phyloP scores from a whole-genome alignment of 1,140 invertebrate genomes.

The Grapholita molesta region DNA sequence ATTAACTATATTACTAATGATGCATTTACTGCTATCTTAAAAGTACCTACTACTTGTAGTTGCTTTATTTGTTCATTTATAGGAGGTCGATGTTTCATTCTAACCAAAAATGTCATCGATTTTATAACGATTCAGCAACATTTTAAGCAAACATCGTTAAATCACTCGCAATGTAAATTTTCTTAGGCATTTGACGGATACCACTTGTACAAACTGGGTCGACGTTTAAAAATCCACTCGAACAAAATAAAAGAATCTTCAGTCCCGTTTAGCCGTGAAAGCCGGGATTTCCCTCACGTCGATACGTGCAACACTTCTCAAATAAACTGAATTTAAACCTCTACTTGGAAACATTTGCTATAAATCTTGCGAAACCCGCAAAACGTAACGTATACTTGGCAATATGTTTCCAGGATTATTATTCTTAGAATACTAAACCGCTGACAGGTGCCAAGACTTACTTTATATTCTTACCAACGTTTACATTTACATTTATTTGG shows the following conservation, averaged over 20 bases:
- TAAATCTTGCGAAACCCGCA: background rate
- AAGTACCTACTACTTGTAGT: background rate
- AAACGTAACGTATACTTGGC: background rate
- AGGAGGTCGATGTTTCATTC: too few relatives aligned
- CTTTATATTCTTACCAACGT: background rate
- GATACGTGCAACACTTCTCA: background rate
- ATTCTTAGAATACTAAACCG: background rate
- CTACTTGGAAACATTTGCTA: background rate
- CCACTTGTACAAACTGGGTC: background rate
- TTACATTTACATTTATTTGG: background rate
- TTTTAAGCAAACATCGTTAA: background rate
- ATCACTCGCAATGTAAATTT: background rate
- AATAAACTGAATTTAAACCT: background rate
- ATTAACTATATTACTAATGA: too few relatives aligned
- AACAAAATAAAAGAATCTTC: background rate
- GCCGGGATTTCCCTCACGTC: background rate
- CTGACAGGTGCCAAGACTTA: background rate
- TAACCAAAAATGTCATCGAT: too few relatives aligned
- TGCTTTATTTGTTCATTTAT: too few relatives aligned
- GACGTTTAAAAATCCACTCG: background rate
- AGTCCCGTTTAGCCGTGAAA: slow-evolving; percentile 1
- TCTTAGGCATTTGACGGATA: background rate
- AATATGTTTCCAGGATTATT: background rate
- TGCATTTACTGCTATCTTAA: background rate
- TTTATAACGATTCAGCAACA: too few relatives aligned